These are phyloP conservation scores for Hycleus phaleratus DNA, from an alignment of 1,140 invertebrate genomes.

Conservation along the genomic window DNA sequence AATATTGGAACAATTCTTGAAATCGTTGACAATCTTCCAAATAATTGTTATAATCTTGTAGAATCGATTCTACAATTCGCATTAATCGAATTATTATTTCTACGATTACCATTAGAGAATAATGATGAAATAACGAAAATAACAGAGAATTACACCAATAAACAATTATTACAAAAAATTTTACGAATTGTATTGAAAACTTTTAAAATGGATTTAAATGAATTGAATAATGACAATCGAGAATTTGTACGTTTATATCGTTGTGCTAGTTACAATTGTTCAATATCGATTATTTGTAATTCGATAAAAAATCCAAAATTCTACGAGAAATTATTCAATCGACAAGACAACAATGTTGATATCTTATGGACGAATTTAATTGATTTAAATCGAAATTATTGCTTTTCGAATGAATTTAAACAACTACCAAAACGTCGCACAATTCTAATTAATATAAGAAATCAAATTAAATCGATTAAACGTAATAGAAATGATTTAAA, in stretches of 20 bases:
- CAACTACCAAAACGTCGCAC: slow-evolving; percentile 40
- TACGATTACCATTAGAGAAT: slow-evolving; percentile 21
- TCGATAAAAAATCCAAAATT: slow-evolving; percentile 32
- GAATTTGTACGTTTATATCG: slow-evolving; percentile 23
- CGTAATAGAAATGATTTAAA: slow-evolving; percentile 2
- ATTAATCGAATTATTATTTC: slow-evolving; percentile 29
- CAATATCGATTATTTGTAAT: slow-evolving; percentile 29
- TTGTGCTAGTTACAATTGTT: slow-evolving; percentile 27
- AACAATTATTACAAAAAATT: neutral
- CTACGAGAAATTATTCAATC: slow-evolving; percentile 33
- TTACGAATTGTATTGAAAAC: neutral
- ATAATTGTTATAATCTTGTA: slow-evolving; percentile 6
- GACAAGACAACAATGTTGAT: slow-evolving; percentile 35
- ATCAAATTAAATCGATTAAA: slow-evolving; percentile 13
- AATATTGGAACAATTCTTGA: slow-evolving; percentile 21
- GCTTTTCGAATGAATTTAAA: slow-evolving; percentile 40
- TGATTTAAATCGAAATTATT: slow-evolving; percentile 39
- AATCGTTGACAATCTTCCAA: neutral
- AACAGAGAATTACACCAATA: neutral
- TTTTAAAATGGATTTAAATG: neutral
- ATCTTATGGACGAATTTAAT: slow-evolving; percentile 45
- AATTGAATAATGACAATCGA: neutral
- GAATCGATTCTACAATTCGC: slow-evolving; percentile 18
- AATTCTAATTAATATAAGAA: slow-evolving; percentile 43
- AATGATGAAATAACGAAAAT: neutral